These are phyloP conservation scores for Dione juno DNA, from an alignment of 2,888 invertebrate genomes.

Conservation along the genomic window DNA sequence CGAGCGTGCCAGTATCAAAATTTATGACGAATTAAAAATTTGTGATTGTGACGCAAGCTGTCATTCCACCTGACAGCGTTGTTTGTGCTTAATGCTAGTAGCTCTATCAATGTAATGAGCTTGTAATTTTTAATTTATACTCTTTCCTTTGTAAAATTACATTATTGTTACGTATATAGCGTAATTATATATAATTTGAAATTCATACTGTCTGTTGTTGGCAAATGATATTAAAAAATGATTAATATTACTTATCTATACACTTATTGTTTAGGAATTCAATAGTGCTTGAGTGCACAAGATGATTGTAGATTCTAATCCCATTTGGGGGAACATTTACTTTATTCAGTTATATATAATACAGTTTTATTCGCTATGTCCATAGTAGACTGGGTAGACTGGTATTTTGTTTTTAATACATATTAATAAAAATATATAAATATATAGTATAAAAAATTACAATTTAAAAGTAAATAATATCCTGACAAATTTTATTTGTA, in stretches of 20 bases:
- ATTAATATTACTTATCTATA: background rate
- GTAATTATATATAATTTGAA: constrained; percentile 11
- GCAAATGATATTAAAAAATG: background rate
- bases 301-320: background rate
- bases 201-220: background rate
- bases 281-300: background rate
- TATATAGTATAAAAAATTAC: too few relatives aligned
- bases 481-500: background rate
- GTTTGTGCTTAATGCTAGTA: constrained; percentile 49
- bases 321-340: background rate
- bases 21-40: too few relatives aligned
- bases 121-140: constrained; percentile 21
- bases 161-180: background rate
- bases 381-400: too few relatives aligned
- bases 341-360: background rate
- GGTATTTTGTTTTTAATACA: too few relatives aligned
- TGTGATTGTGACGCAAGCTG: constrained; percentile 35
- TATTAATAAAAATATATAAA: too few relatives aligned
- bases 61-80: constrained; percentile 54
- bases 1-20: too few relatives aligned
- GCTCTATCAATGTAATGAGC: constrained; percentile 26
- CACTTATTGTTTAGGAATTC: background rate
- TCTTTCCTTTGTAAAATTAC: constrained; percentile 10
- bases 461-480: too few relatives aligned
- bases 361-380: background rate